Evolutionary conservation across 2,797 vertebrate genomes (phyloP).

Genomic region (Staurois parvus): DNA sequence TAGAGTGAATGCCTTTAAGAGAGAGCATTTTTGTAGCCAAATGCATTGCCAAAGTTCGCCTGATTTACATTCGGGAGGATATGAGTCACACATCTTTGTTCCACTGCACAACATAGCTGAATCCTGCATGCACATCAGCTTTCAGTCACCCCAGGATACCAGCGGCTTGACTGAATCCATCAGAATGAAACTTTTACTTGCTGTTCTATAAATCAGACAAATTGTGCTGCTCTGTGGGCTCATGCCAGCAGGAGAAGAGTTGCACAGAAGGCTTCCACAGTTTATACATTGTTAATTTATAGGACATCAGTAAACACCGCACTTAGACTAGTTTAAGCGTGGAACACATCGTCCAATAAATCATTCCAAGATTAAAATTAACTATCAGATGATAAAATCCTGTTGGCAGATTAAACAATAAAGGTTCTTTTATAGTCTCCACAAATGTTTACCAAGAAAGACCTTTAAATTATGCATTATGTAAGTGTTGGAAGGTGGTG

Average conservation of each 20-base stretch:
- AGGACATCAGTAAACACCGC: not conserved
- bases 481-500: not conserved
- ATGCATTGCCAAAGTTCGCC: constrained; percentile 35
- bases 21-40: constrained; percentile 31
- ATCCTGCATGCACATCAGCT: constrained; percentile 28
- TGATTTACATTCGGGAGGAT: constrained; percentile 54
- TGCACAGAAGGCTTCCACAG: constrained; percentile 1
- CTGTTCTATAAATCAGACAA: constrained; percentile 42
- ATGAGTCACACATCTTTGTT: constrained; percentile 51
- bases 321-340: not conserved
- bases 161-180: constrained; percentile 28
- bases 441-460: too few species aligned
- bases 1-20: constrained; percentile 16
- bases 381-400: too few species aligned
- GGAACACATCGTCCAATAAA: not conserved
- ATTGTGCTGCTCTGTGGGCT: constrained; percentile 13
- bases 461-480: not conserved
- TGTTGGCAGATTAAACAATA: too few species aligned
- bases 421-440: too few species aligned
- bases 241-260: constrained; percentile 11
- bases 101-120: constrained; percentile 29
- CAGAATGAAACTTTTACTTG: constrained; percentile 20
- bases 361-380: not conserved
- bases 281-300: constrained; percentile 17
- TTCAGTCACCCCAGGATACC: constrained; percentile 32